Percentiles rank a stretch among this genome's conserved stretches.
These are phyloP conservation scores for Druceiella hillmani DNA, from an alignment of 2,888 invertebrate genomes.

Conservation along the genomic window DNA sequence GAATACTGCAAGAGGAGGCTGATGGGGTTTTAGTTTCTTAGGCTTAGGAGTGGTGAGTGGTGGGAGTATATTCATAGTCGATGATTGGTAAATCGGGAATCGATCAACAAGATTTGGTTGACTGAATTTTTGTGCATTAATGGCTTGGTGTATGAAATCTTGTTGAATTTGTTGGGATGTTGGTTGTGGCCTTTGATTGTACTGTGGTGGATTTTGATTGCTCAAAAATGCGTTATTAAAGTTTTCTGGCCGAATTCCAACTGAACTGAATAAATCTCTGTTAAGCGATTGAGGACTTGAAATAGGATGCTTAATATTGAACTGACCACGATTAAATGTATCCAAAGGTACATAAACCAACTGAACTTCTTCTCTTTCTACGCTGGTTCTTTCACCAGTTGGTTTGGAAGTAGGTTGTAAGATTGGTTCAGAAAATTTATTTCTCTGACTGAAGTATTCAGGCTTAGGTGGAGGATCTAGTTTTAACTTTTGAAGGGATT, in stretches of 20 bases:
- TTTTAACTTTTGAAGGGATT: constrained; percentile 40
- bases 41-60: constrained; percentile 39
- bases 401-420: background rate
- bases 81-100: constrained; percentile 36
- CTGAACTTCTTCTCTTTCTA: constrained; percentile 64
- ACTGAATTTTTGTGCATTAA: constrained; percentile 14
- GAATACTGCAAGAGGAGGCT: constrained; percentile 79
- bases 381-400: constrained; percentile 18
- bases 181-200: constrained; percentile 31
- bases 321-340: constrained; percentile 53
- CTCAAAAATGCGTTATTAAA: too few relatives aligned
- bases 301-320: constrained; percentile 37
- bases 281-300: constrained; percentile 32
- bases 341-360: constrained; percentile 79
- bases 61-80: constrained; percentile 39
- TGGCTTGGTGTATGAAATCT: constrained; percentile 14
- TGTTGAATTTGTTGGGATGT: constrained; percentile 11
- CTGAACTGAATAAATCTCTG: constrained; percentile 32
- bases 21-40: constrained; percentile 68
- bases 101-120: constrained; percentile 29
- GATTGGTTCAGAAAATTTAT: constrained; percentile 14
- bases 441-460: constrained; percentile 24
- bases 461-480: constrained; percentile 32
- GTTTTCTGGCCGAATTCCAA: constrained; percentile 30
- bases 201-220: constrained; percentile 30